phyloP scores from a whole-genome alignment of 92 coral and sea anemone species.

The Palythoa grandis region DNA sequence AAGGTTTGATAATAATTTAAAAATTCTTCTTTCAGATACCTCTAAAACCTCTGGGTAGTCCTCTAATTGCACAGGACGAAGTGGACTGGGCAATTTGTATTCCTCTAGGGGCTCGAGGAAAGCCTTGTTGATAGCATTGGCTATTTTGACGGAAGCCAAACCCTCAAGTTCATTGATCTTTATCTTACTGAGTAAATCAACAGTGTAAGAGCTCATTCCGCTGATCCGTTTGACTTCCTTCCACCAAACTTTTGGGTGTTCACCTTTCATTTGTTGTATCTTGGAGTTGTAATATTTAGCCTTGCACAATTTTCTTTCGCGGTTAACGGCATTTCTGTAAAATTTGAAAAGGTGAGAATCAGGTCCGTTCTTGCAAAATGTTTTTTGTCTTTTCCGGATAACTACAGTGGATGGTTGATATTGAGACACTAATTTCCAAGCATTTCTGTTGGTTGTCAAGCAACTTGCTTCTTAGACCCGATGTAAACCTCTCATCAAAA shows the following conservation, averaged over 20 bases:
- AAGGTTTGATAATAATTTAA: not conserved
- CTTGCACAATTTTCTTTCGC: conserved; percentile 51
- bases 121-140: conserved; percentile 54
- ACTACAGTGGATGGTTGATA: no score
- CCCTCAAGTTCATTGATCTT: conserved; percentile 44
- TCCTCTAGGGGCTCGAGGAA: conserved; percentile 62
- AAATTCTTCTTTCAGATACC: conserved; percentile 3
- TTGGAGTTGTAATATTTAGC: conserved; percentile 46
- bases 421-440: no score
- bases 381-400: conserved; percentile 41
- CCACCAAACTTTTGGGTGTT: conserved; percentile 62
- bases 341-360: conserved; percentile 22
- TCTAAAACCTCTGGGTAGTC: not conserved
- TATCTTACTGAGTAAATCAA: conserved; percentile 41
- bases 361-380: conserved; percentile 21
- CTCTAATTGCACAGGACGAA: conserved; percentile 10
- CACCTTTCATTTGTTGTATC: conserved; percentile 53
- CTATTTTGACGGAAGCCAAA: conserved; percentile 34
- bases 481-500: no score
- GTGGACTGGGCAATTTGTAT: conserved; percentile 29
- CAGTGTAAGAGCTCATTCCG: conserved; percentile 34
- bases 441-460: no score
- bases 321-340: conserved; percentile 38
- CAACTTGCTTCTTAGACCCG: no score
- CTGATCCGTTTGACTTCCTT: conserved; percentile 56